Evolutionary conservation across 2,797 vertebrate genomes (phyloP), one percentile per base, ranked within the genome.

Genomic region (Triplophysa yarkandensis): DNA sequence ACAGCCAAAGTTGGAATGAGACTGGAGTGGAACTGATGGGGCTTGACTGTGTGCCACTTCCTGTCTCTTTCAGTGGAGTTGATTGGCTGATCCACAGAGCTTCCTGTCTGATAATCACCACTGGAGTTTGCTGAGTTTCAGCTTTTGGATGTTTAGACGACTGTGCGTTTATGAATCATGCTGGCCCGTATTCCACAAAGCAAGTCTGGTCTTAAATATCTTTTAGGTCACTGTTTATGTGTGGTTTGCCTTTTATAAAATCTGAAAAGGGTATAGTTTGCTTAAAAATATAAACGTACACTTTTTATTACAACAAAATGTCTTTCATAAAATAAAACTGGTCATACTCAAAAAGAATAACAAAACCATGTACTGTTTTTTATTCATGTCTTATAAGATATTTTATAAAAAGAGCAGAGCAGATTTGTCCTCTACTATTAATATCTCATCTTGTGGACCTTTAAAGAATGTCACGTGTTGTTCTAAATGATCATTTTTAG

Each of bases 11-110:
- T 36, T 17, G 41, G 36, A 64, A 57, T 48, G 74, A 77, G 65
- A 69, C 70, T 34, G 21, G 60, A 82, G 71, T 74, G 71, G 77
- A 84, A 77, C 63, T 79, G 80, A 84, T 71, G 72, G 74, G 66
- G 68, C 52, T 54, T 80, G 76, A 80, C 58, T 64, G 63, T 32
- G 36, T 58, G 75, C 72, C 82, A 74, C 68, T 44, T 71, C 63
- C 73, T 74, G 64, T 52, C 71, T 74, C 77, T 71, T 58, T 39
- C 60, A 46, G 71, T 41, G 44, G n/a, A 64, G 41, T 46, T 79
- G 69, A 84, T 80, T 80, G 72, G 80, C 71, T 72, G 75, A 65
- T 62, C 52, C 69, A 68, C 66, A 25, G 30, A 50, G 71, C 67
- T 71, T 61, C 71, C 64, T 68, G 58, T 69, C 60, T 62, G 46